Percentiles rank a stretch among this genome's conserved stretches.
phyloP scores from a whole-genome alignment of 1,140 invertebrate species.

The Ericerus pela region DNA sequence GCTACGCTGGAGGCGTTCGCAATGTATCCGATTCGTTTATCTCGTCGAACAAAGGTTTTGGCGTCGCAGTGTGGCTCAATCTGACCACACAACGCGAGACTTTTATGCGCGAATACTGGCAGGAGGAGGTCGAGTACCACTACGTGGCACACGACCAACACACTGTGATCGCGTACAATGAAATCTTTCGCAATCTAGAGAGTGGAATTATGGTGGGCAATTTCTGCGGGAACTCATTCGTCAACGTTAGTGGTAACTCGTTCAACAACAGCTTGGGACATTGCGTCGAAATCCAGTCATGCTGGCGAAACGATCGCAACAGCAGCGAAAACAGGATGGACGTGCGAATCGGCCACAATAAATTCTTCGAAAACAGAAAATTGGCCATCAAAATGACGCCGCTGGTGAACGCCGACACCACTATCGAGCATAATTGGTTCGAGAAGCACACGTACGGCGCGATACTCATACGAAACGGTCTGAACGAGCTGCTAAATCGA shows the following conservation, averaged over 20 bases:
- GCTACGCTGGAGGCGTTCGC: conserved; percentile 73
- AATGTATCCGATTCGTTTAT: conserved; percentile 70
- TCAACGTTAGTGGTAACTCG: conserved; percentile 69
- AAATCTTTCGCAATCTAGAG: conserved; percentile 67
- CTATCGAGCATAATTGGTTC: conserved; percentile 80
- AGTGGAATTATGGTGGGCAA: conserved; percentile 69
- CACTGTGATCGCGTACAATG: conserved; percentile 70
- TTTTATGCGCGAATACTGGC: neutral
- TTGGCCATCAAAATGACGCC: conserved; percentile 66
- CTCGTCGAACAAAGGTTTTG: conserved; percentile 65
- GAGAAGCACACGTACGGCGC: conserved; percentile 62
- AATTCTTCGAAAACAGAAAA: conserved; percentile 58
- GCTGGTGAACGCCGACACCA: conserved; percentile 61
- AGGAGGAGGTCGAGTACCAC: neutral
- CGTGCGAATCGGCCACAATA: conserved; percentile 40
- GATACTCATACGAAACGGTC: conserved; percentile 70
- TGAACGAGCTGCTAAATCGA: conserved; percentile 54
- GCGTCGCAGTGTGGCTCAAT: conserved; percentile 60
- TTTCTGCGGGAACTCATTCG: conserved; percentile 52
- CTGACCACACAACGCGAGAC: conserved; percentile 50
- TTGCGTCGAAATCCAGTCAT: conserved; percentile 46
- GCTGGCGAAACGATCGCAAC: conserved; percentile 30
- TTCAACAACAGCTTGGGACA: conserved; percentile 61
- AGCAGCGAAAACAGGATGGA: conserved; percentile 25
- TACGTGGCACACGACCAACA: conserved; percentile 48